phyloP scores from a whole-genome alignment of 1,140 invertebrate species.

The Conopomorpha cramerella region DNA sequence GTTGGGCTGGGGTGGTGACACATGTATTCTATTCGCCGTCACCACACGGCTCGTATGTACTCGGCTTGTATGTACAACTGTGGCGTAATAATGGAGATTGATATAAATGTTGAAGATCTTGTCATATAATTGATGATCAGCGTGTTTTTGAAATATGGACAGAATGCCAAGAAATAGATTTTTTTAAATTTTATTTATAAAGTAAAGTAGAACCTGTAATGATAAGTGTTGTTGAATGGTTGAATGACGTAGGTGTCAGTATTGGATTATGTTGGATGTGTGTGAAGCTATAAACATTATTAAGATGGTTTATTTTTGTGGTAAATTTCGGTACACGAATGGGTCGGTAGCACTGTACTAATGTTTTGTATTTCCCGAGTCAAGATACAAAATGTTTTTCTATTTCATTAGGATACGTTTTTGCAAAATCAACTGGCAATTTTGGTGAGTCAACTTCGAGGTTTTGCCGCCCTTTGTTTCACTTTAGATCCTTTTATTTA shows the following conservation, averaged over 20 bases:
- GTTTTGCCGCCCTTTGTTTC: constrained; percentile 13
- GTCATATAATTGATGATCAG: too few relatives aligned
- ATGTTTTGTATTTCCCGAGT: constrained; percentile 5
- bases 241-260: too few relatives aligned
- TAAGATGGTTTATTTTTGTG: background rate
- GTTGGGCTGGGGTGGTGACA: too few relatives aligned
- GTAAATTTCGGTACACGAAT: background rate
- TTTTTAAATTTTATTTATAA: background rate
- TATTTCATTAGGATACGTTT: constrained; percentile 52
- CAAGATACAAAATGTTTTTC: constrained; percentile 31
- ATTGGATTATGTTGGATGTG: too few relatives aligned
- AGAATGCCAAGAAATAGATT: background rate
- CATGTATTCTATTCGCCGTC: too few relatives aligned
- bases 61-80: background rate
- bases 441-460: constrained; percentile 43
- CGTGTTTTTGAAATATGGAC: background rate
- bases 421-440: constrained; percentile 54
- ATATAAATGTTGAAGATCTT: background rate
- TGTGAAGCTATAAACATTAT: background rate
- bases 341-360: constrained; percentile 15
- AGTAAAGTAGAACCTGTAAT: constrained; percentile 1
- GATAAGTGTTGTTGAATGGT: background rate
- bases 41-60: too few relatives aligned
- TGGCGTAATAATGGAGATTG: background rate
- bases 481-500: constrained; percentile 15